Evolutionary conservation across 2,888 invertebrate genomes (phyloP), one percentile per base, ranked within the genome.

Genomic region (Chymomyza amoena): DNA sequence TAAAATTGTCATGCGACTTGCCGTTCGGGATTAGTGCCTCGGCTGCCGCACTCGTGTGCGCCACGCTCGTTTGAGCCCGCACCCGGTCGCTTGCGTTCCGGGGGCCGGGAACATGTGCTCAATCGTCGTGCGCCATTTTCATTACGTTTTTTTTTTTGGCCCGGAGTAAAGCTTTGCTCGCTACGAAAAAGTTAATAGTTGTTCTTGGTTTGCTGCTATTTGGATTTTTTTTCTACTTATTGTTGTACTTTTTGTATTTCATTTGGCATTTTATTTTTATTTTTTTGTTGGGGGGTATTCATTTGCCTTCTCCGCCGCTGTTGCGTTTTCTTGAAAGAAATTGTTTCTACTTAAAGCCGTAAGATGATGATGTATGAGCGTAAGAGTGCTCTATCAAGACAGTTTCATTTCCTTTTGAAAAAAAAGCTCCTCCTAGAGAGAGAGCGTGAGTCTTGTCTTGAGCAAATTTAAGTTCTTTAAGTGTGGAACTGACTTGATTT

Each of bases 1-100:
- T 87, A 84, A 84, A 89, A 84, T 89, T 86, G 86, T 86, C 84
- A 76, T 86, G 75, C 87, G 81, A 78, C 72, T 79, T 79, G 81
- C 52, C 72, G 73, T 65, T 84, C 88, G 84, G 84, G 77, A 76
- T 89, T 85, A 86, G 86, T 87, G 71, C 54, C 73, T 18, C 67
- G 66, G 52, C 63, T 36, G 15, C 16, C 10, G 66, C 39, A 45
- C 59, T 56, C 52, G 61, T 61, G 28, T 10, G 25, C 36, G 39
- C 13, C 13, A 45, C 32, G 32, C 59, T 59, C 25, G 25, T 25
- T 25, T 25, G 25, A 59, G 25, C 61, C 64, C 45, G 51, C 18
- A 52, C 32, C 56, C 28, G 10, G 56, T 51, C 25, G 4, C 15
- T n/a, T 16, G 16, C 32, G 36, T 36, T 54, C 36, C 54, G 15